Evolutionary conservation across 2,113 vertebrate species (phyloP).

Genomic region (Bubalus kerabau): DNA sequence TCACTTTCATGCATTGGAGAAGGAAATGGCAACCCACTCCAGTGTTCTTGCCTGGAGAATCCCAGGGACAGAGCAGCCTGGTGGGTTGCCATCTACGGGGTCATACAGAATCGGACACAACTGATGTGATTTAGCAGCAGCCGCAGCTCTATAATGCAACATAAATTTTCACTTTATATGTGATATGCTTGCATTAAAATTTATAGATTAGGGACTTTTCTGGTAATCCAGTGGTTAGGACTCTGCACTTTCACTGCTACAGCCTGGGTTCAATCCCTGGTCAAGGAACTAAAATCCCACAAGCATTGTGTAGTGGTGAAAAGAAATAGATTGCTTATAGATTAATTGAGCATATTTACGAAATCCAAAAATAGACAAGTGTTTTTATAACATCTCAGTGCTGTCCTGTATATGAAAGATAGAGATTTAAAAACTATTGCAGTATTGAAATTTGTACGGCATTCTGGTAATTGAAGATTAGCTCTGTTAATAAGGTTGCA

Average conservation of each 20-base stretch:
- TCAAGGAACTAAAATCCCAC: background rate
- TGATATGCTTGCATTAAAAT: background rate
- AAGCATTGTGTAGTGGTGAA: no score
- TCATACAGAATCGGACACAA: no score
- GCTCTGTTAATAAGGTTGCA: background rate
- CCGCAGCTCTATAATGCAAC: background rate
- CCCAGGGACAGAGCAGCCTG: no score
- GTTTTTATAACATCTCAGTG: background rate
- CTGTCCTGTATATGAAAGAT: background rate
- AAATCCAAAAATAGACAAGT: background rate
- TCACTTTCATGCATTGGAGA: no score
- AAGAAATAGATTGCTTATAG: background rate
- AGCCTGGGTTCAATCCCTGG: background rate
- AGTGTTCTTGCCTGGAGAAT: no score
- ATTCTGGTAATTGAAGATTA: background rate
- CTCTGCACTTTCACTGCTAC: background rate
- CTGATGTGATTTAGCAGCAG: no score
- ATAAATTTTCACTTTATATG: background rate
- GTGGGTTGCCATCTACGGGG: no score
- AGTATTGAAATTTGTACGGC: background rate
- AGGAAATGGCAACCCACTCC: no score
- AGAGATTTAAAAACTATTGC: background rate
- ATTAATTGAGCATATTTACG: background rate
- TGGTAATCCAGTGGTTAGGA: background rate
- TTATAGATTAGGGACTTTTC: background rate